Evolutionary conservation across 2,113 vertebrate genomes (phyloP).

Genomic region (Corythaixoides concolor): DNA sequence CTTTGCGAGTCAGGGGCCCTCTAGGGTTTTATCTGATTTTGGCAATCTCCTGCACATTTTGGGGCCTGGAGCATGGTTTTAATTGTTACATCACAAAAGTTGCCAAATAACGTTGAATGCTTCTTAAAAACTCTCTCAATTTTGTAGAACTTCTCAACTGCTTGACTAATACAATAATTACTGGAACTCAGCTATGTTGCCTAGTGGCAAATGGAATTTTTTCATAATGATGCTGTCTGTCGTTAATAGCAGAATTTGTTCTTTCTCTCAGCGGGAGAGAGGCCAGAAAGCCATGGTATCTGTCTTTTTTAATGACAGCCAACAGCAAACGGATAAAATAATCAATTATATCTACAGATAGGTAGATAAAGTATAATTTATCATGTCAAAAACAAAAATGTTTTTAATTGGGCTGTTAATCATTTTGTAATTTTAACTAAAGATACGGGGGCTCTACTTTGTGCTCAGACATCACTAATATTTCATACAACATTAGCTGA

Average conservation of each 20-base stretch:
- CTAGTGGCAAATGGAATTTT: slow-evolving; percentile 69
- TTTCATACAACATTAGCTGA: slow-evolving; percentile 55
- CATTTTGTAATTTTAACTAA: slow-evolving; percentile 66
- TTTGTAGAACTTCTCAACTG: slow-evolving; percentile 69
- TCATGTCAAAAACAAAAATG: slow-evolving; percentile 64
- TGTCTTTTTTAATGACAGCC: slow-evolving; percentile 60
- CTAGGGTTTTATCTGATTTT: slow-evolving; percentile 65
- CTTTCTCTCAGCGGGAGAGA: slow-evolving; percentile 53
- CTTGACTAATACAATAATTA: slow-evolving; percentile 74
- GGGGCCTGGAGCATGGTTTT: slow-evolving; percentile 70
- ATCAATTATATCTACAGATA: slow-evolving; percentile 66
- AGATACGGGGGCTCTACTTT: slow-evolving; percentile 12
- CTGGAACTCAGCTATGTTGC: slow-evolving; percentile 60
- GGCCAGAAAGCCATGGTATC: slow-evolving; percentile 53
- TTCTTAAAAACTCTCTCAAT: slow-evolving; percentile 61
- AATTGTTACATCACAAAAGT: slow-evolving; percentile 74
- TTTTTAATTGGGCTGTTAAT: slow-evolving; percentile 69
- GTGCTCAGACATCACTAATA: slow-evolving; percentile 36
- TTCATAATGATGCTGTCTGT: slow-evolving; percentile 72
- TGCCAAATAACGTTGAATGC: slow-evolving; percentile 70
- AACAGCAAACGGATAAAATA: slow-evolving; percentile 62
- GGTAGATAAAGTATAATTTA: slow-evolving; percentile 59
- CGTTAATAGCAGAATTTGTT: slow-evolving; percentile 69
- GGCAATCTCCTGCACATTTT: slow-evolving; percentile 61
- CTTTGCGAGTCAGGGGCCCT: slow-evolving; percentile 57